phyloP scores from a whole-genome alignment of 2,113 vertebrate species.

The Ammospiza caudacuta region DNA sequence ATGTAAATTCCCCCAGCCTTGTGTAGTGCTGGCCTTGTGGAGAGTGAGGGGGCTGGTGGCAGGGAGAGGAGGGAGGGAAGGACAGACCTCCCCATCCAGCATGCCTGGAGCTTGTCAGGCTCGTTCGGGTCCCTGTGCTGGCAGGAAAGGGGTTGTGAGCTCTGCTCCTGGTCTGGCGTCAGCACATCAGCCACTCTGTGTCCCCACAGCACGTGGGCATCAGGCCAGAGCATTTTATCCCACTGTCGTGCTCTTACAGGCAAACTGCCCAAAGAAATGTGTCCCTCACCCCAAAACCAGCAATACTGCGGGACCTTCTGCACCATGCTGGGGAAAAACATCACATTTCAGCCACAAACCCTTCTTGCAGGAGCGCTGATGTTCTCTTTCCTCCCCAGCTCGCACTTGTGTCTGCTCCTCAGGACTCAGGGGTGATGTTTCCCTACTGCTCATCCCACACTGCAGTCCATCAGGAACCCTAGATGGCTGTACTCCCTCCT shows the following conservation, averaged over 20 bases:
- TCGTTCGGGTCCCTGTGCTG: fast-evolving
- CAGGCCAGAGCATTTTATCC: not conserved
- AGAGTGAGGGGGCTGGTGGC: not conserved
- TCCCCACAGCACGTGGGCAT: fast-evolving
- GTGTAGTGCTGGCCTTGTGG: not conserved
- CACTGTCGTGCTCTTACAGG: not conserved
- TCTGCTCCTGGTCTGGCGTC: not conserved
- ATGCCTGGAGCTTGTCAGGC: not conserved
- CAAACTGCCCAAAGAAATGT: not conserved
- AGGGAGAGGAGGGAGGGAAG: not conserved
- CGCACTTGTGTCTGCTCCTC: fast-evolving
- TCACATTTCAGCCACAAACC: fast-evolving
- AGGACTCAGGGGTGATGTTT: not conserved
- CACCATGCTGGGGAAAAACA: not conserved
- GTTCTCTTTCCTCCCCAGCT: not conserved
- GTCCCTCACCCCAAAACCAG: not conserved
- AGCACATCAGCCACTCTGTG: no score
- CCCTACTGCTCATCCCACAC: not conserved
- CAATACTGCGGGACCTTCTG: not conserved
- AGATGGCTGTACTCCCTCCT: not conserved
- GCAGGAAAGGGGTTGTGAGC: not conserved
- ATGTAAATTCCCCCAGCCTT: not conserved
- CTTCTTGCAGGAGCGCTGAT: fast-evolving
- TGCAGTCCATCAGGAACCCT: not conserved
- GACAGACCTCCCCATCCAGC: fast-evolving